phyloP scores from a whole-genome alignment of 92 coral and sea anemone species.

The Parazoanthus atlanticus region DNA sequence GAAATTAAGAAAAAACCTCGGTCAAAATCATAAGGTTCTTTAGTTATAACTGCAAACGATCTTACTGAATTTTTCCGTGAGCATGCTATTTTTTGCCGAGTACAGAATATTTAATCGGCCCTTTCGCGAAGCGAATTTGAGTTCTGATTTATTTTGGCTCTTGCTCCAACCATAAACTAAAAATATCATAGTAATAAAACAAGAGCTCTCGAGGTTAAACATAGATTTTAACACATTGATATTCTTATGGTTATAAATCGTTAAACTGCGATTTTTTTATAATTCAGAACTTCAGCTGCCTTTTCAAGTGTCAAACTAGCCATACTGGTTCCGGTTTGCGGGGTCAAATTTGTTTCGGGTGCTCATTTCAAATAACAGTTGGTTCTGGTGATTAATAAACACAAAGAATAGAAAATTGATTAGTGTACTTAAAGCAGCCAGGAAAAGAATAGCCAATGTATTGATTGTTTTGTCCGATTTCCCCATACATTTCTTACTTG shows the following conservation, averaged over 20 bases:
- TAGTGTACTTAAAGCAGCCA: conserved; percentile 8
- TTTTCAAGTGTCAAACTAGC: neutral
- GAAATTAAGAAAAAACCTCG: too few species aligned
- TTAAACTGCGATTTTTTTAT: neutral
- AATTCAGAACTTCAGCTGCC: conserved; percentile 6
- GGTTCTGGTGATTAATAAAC: neutral
- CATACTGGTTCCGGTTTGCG: neutral
- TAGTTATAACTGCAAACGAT: too few species aligned
- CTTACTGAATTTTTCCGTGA: too few species aligned
- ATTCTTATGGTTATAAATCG: neutral
- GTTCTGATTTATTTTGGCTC: too few species aligned
- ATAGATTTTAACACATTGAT: too few species aligned
- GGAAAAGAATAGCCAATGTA: conserved; percentile 1
- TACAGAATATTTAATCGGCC: too few species aligned
- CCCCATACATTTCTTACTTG: neutral
- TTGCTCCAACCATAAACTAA: neutral
- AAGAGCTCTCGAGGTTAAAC: neutral
- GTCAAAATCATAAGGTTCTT: too few species aligned
- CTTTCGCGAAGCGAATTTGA: too few species aligned
- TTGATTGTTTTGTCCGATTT: conserved; percentile 2
- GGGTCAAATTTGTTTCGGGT: neutral
- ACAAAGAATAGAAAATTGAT: neutral
- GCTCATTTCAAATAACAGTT: neutral
- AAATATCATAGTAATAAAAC: neutral
- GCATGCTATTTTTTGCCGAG: too few species aligned